Conservation (phyloP, 2,888 invertebrate species). For the Phania funesta region DNA sequence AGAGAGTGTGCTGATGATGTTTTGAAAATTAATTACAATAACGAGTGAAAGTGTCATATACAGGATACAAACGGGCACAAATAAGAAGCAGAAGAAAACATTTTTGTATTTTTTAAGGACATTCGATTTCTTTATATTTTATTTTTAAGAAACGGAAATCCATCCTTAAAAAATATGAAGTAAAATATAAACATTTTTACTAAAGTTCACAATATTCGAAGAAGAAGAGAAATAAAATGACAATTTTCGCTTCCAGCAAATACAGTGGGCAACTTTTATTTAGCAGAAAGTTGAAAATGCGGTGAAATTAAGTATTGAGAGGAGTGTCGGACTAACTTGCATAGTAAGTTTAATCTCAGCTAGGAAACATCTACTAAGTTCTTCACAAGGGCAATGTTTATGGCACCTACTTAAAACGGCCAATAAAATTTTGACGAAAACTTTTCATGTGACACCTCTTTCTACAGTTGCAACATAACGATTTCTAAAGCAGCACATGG, state of each 20-base stretch:
- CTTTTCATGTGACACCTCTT: too few species aligned
- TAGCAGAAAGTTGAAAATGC: too few species aligned
- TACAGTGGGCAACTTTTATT: background rate
- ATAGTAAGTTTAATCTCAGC: too few species aligned
- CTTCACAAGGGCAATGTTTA: background rate
- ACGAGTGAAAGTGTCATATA: slow-evolving; percentile 74
- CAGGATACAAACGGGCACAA: slow-evolving; percentile 60
- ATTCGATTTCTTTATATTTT: slow-evolving; percentile 30
- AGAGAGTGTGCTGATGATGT: slow-evolving; percentile 66
- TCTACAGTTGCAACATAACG: too few species aligned
- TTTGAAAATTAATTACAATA: slow-evolving; percentile 76
- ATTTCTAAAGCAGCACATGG: too few species aligned
- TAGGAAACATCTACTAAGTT: too few species aligned
- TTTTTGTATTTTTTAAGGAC: slow-evolving; percentile 18
- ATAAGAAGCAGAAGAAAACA: slow-evolving; percentile 11
- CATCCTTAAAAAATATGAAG: slow-evolving; percentile 40
- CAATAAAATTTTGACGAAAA: too few species aligned
- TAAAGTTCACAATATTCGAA: slow-evolving; percentile 4
- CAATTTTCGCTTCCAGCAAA: slow-evolving; percentile 10
- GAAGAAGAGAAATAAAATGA: background rate
- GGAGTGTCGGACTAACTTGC: too few species aligned
- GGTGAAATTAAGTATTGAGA: too few species aligned
- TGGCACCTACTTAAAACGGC: too few species aligned
- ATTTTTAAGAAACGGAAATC: slow-evolving; percentile 51
- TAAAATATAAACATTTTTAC: slow-evolving; percentile 5